phyloP scores from a whole-genome alignment of 2,888 invertebrate genomes.

The Gastrophysa polygoni region DNA sequence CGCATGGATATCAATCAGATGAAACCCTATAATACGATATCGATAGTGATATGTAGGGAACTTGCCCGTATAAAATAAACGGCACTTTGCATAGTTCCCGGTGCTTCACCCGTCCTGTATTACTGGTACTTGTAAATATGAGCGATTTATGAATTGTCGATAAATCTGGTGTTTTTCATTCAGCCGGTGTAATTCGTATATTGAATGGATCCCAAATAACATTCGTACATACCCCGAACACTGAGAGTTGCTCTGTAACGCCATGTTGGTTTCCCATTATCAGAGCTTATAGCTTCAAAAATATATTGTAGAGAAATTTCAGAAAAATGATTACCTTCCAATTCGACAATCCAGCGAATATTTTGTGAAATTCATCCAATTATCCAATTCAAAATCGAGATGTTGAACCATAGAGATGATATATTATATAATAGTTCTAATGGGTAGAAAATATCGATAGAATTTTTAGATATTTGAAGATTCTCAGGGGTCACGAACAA shows the following conservation, averaged over 20 bases:
- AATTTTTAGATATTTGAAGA: too few relatives aligned
- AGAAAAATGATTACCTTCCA: too few relatives aligned
- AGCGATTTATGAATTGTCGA: slow-evolving; percentile 42
- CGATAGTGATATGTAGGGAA: slow-evolving; percentile 33
- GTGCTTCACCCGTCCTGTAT: slow-evolving; percentile 49
- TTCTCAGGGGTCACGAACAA: too few relatives aligned
- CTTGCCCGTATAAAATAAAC: slow-evolving; percentile 26
- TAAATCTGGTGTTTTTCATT: slow-evolving; percentile 52
- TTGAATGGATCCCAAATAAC: slow-evolving; percentile 50
- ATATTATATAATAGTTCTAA: too few relatives aligned
- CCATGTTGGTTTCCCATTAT: slow-evolving; percentile 49
- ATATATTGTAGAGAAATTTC: too few relatives aligned
- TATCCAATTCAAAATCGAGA: too few relatives aligned
- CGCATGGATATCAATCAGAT: slow-evolving; percentile 47
- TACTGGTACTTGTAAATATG: slow-evolving; percentile 53
- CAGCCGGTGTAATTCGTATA: slow-evolving; percentile 56
- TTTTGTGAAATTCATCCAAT: too few relatives aligned
- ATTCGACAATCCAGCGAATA: too few relatives aligned
- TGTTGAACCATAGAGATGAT: too few relatives aligned
- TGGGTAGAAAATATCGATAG: too few relatives aligned
- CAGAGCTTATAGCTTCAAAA: too few relatives aligned
- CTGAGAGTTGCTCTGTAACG: slow-evolving; percentile 50
- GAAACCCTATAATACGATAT: slow-evolving; percentile 52
- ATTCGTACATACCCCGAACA: slow-evolving; percentile 52
- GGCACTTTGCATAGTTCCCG: slow-evolving; percentile 46